Conservation (phyloP, 2,113 vertebrate species). For the Forbesichthys papilliferus region DNA sequence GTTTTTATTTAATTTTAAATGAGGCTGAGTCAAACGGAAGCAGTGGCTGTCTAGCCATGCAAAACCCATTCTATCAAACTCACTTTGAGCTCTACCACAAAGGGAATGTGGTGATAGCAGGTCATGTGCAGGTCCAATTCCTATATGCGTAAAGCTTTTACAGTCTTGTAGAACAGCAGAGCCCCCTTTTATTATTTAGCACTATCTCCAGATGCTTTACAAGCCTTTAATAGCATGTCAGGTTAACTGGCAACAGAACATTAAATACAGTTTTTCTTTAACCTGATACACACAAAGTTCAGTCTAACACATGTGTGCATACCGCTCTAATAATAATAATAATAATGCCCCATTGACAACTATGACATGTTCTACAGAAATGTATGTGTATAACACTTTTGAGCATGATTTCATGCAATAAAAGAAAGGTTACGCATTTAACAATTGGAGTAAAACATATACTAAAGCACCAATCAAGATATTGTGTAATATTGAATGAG, state of each 20-base stretch:
- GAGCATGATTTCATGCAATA: too few species aligned
- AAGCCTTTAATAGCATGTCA: slow-evolving; percentile 31
- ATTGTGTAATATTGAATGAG: not conserved
- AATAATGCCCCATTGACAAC: too few species aligned
- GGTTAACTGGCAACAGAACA: slow-evolving; percentile 27
- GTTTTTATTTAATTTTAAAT: not conserved
- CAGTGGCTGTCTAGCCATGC: slow-evolving; percentile 6
- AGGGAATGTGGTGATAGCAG: slow-evolving; percentile 11
- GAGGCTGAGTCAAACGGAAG: not conserved
- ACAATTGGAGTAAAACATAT: too few species aligned
- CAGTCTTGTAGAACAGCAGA: slow-evolving; percentile 12
- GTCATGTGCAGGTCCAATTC: not conserved
- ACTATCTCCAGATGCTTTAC: slow-evolving; percentile 17
- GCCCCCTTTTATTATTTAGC: slow-evolving; percentile 32
- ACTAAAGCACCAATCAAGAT: not conserved
- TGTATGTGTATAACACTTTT: too few species aligned
- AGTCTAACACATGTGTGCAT: slow-evolving; percentile 3
- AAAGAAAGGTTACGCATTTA: too few species aligned
- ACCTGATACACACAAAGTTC: not conserved
- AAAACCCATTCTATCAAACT: slow-evolving; percentile 24
- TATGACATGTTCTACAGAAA: too few species aligned
- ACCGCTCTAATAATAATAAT: too few species aligned
- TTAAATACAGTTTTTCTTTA: slow-evolving; percentile 12
- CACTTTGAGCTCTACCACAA: slow-evolving; percentile 31
- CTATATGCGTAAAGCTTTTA: slow-evolving; percentile 22